Base-by-base conservation (phyloP, 2,113 vertebrate genomes). In the Elephantulus edwardii region DNA sequence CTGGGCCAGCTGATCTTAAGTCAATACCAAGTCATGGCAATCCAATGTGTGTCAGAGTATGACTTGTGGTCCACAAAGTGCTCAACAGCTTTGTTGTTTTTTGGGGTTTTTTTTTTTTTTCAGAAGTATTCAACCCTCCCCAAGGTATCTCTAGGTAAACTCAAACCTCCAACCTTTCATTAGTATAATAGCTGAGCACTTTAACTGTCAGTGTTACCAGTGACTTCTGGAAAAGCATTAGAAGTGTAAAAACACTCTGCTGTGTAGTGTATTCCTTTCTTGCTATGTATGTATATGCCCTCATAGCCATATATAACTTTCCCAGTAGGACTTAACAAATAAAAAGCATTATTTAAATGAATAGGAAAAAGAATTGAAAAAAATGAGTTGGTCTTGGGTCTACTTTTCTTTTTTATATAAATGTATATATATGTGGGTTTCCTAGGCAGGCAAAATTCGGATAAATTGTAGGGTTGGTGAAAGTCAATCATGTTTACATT, bases 351-450 rank as follows among this genome's bases (percentile, higher is more conserved):
- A 9, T 50, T 70, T 78, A 76, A 71, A 46, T 11, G 33, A 60
- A 33, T 13, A 77, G 62, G 44, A 83, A 46, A 66, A n/a, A n/a
- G n/a, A n/a, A n/a, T n/a, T n/a, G n/a, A n/a, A n/a, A n/a, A 30
- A 11, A 6, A 46, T 40, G 26, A 62, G 54, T 66, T 70, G 7
- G 40, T 70, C 84, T 60, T 56, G 30, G 66, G 52, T 44, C 79
- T 46, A 58, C 38, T 46, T 83, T 81, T 74, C 70, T 78, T 88
- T 93, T 93, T 83, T 64, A n/a, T n/a, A n/a, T n/a, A n/a, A n/a
- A n/a, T n/a, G n/a, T n/a, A n/a, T n/a, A n/a, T n/a, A n/a, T n/a
- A 50, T 50, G 48, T 13, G 30, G 28, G 58, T 33, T 62, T 62
- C 9, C 58, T 62, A 62, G 33, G 58, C 58, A 33, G 30, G 58